Base-by-base conservation (phyloP, 2,888 invertebrate genomes). In the Idaea biselata region DNA sequence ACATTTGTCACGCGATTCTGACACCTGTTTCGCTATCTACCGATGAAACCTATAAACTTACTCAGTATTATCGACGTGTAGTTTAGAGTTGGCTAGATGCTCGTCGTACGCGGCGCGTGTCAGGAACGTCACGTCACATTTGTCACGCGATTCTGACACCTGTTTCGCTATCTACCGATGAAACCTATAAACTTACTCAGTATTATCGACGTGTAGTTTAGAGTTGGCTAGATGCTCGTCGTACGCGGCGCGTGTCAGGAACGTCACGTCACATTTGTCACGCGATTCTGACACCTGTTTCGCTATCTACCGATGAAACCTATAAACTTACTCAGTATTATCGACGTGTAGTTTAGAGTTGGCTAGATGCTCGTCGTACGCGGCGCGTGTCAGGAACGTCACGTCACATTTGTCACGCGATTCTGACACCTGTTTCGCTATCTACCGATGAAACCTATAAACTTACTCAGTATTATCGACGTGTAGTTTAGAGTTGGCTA, bases 401-500 rank as follows among this genome's bases (percentile, higher is more conserved):
- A 79, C 72, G 64, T 79, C 73, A 58, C 80, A 81, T 1, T 75
- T 72, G n/a, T 73, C 75, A 54, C 81, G n/a, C n/a, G n/a, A n/a
- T 25, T 5, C 5, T 25, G 1, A 25, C 5, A 5, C 25, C 3
- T 33, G 7, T 11, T 6, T 3, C 33, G 33, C 14, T 7, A 11
- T 11, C 7, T 7, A 7, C 33, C 8, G 33, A 7, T 33, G 33
- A 11, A 44, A 14, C 2, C 0, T 44, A 2, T 3, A 14, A 44
- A 14, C 44, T 44, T 44, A 44, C 44, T 44, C 44, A 44, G 7
- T 14, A 11, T 44, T 44, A 44, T 44, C 44, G 2, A 65, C 67
- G 0, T 91, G 91, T 74, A 84, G 76, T 0, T 81, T 81, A 0
- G 90, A 88, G 60, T 90, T 89, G 58, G 85, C 84, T 16, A 75